phyloP scores from a whole-genome alignment of 2,113 vertebrate genomes.

The Marmota flaviventris region DNA sequence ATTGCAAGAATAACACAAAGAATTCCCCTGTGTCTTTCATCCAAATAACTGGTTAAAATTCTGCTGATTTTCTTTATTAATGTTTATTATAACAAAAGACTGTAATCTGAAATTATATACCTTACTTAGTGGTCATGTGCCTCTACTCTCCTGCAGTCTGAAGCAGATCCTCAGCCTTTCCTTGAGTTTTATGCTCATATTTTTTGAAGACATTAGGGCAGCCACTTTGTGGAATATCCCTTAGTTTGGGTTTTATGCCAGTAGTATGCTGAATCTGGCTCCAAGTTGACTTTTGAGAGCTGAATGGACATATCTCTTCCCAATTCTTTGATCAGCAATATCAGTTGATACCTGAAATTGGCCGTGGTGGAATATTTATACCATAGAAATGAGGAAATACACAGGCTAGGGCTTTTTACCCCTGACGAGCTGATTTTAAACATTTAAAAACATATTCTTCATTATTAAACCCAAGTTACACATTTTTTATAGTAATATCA shows the following conservation, averaged over 20 bases:
- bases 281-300: background rate
- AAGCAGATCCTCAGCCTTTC: background rate
- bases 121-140: background rate
- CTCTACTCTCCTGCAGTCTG: background rate
- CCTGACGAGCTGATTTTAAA: background rate
- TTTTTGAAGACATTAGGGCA: background rate
- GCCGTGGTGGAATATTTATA: background rate
- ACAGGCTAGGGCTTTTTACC: background rate
- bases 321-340: background rate
- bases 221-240: background rate
- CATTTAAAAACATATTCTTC: slow-evolving; percentile 2
- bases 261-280: background rate
- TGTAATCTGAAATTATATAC: background rate
- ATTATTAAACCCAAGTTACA: background rate
- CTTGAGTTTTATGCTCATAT: background rate
- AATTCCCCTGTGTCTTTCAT: background rate
- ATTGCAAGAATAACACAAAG: background rate
- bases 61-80: background rate
- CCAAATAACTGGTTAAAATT: background rate
- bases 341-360: background rate
- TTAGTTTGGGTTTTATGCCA: background rate
- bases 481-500: background rate
- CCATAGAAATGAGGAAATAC: background rate
- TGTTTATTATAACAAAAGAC: background rate
- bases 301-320: background rate